Conservation (phyloP, 2,797 vertebrate genomes). For the Catamblyrhynchus diadema region DNA sequence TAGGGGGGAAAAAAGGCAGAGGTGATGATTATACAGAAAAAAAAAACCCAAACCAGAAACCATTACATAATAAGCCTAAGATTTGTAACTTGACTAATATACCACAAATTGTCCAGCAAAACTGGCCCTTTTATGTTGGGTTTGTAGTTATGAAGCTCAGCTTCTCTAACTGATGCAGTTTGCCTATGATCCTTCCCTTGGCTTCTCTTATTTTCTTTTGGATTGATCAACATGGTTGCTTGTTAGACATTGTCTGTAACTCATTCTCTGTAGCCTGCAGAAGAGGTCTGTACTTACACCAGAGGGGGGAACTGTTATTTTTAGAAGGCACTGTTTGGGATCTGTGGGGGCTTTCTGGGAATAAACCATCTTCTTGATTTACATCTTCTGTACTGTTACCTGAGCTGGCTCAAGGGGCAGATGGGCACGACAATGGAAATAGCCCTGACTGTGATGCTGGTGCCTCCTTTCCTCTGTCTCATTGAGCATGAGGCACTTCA, state of each 20-base stretch:
- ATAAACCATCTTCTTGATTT: neutral
- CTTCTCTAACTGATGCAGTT: neutral
- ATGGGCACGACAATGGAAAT: rapidly evolving
- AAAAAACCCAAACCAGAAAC: neutral
- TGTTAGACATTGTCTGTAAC: neutral
- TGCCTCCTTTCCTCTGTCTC: neutral
- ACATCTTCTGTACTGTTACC: neutral
- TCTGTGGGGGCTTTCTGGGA: neutral
- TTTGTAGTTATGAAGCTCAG: neutral
- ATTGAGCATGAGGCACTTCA: neutral
- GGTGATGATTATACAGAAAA: neutral
- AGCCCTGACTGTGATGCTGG: rapidly evolving
- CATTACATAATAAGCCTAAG: neutral
- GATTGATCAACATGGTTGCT: neutral
- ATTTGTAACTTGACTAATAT: neutral
- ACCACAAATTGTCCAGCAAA: neutral
- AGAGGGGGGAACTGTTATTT: neutral
- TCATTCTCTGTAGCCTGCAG: neutral
- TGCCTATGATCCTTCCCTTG: neutral
- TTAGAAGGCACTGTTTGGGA: neutral
- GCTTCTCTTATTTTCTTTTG: neutral
- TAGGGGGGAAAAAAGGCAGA: neutral
- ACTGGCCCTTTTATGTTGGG: neutral
- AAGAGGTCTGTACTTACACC: neutral
- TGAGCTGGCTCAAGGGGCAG: neutral